phyloP scores from a whole-genome alignment of 2,797 vertebrate genomes.

The Lemur catta region DNA sequence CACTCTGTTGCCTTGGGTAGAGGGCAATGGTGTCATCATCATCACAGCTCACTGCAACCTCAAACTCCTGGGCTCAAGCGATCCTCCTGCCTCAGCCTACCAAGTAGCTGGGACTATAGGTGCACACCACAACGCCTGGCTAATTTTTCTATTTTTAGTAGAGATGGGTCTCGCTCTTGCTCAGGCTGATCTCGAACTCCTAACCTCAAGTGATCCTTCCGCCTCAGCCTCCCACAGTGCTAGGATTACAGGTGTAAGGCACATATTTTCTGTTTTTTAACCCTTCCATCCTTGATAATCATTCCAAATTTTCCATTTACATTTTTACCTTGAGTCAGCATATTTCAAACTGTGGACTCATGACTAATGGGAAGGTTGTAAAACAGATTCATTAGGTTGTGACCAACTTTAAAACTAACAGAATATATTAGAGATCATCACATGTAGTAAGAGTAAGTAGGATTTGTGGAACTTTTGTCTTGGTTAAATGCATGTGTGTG shows the following conservation, averaged over 20 bases:
- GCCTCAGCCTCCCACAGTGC: background rate
- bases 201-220: background rate
- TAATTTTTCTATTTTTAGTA: background rate
- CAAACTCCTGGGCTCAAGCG: background rate
- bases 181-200: background rate
- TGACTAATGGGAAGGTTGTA: background rate
- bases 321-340: background rate
- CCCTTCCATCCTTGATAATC: background rate
- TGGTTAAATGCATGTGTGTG: background rate
- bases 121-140: background rate
- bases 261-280: background rate
- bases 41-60: background rate
- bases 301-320: background rate
- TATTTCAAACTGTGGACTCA: background rate
- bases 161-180: background rate
- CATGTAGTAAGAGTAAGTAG: background rate
- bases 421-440: background rate
- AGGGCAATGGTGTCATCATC: background rate
- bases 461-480: background rate
- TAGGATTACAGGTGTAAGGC: background rate
- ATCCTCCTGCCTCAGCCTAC: too few relatives aligned
- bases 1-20: background rate
- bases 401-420: background rate
- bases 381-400: background rate
- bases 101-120: background rate